phyloP scores from a whole-genome alignment of 2,888 invertebrate genomes.

The Drosophila paucipuncta region DNA sequence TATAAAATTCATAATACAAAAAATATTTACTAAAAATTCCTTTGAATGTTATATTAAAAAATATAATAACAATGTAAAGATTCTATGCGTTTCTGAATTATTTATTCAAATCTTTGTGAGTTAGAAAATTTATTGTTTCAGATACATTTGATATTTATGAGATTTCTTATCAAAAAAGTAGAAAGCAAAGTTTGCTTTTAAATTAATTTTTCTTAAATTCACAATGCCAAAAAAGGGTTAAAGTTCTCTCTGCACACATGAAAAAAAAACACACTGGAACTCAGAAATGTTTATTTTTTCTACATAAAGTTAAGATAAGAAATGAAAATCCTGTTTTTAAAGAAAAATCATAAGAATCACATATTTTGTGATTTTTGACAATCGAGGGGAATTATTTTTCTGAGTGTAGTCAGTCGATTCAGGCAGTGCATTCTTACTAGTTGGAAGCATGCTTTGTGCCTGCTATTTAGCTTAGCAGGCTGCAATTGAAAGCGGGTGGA shows the following conservation, averaged over 20 bases:
- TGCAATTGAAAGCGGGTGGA: conserved; percentile 8
- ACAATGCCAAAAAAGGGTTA: not conserved
- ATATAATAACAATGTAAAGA: not conserved
- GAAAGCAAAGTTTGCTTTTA: not conserved
- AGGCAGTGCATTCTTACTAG: no score
- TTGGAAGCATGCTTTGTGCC: not conserved
- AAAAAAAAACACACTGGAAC: not conserved
- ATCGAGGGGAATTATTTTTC: not conserved
- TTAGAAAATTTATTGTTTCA: not conserved
- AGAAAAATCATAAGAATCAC: not conserved
- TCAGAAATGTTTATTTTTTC: not conserved
- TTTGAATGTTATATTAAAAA: not conserved
- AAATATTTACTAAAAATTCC: not conserved
- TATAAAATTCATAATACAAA: not conserved
- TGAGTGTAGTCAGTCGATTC: not conserved
- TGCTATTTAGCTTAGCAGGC: conserved; percentile 13
- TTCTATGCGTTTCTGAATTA: not conserved
- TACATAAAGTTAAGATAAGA: not conserved
- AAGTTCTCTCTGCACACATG: not conserved
- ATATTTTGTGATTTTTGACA: not conserved
- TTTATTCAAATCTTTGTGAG: not conserved
- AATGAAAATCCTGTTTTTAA: not conserved
- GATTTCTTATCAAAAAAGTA: no score
- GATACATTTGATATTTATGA: not conserved
- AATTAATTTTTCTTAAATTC: not conserved